A percentile compares a stretch with the other conserved stretches of the same genome.
phyloP scores from a whole-genome alignment of 2,797 vertebrate genomes.

The Phrynocephalus guinanensis region DNA sequence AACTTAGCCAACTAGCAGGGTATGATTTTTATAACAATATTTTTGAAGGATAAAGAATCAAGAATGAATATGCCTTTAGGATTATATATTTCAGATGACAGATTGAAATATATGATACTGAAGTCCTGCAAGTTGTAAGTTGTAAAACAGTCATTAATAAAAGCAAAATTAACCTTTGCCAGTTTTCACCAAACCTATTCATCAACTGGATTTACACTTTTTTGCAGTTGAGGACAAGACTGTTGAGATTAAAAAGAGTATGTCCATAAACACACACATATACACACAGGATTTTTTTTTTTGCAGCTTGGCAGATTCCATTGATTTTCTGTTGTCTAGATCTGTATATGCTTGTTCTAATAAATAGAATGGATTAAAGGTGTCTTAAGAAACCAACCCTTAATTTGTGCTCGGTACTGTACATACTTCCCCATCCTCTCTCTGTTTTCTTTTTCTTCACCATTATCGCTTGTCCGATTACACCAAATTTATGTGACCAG shows the following conservation, averaged over 20 bases:
- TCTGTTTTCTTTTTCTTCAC: too few relatives aligned
- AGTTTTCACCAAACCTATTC: not conserved
- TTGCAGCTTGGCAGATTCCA: not conserved
- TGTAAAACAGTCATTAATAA: not conserved
- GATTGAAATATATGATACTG: not conserved
- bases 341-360: not conserved
- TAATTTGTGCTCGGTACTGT: not conserved
- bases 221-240: too few relatives aligned
- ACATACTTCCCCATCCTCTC: too few relatives aligned
- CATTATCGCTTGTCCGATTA: too few relatives aligned
- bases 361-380: not conserved
- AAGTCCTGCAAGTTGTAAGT: not conserved
- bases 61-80: not conserved
- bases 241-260: too few relatives aligned
- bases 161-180: not conserved
- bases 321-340: not conserved
- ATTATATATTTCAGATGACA: not conserved
- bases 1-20: not conserved
- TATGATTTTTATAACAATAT: not conserved
- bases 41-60: not conserved
- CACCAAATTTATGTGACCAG: too few relatives aligned
- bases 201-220: too few relatives aligned
- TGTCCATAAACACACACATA: not conserved
- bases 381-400: not conserved
- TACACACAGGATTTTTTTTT: not conserved